Evolutionary conservation across 2,113 vertebrate species (phyloP).

Genomic region (Lasiurus cinereus): DNA sequence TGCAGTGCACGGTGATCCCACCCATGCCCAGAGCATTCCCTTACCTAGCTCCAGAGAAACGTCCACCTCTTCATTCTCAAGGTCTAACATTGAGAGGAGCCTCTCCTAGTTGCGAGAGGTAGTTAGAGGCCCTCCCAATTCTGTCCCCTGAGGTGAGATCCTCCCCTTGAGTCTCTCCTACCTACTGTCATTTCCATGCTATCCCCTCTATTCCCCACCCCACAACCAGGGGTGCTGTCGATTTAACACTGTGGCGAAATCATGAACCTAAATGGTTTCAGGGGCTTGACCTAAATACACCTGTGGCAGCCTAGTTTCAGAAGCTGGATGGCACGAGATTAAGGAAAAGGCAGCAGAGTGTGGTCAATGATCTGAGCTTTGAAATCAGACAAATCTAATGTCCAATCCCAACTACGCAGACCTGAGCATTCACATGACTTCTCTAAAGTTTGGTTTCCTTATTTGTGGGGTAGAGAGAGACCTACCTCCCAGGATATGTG

Average conservation of each 20-base stretch:
- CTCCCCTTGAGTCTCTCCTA: neutral
- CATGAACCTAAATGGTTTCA: neutral
- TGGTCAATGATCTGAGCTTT: neutral
- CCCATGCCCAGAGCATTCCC: neutral
- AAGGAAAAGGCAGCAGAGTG: neutral
- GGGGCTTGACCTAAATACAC: neutral
- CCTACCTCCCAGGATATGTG: neutral
- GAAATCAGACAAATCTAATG: neutral
- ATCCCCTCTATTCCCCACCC: neutral
- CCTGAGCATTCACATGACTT: neutral
- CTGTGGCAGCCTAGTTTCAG: neutral
- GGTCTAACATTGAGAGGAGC: neutral
- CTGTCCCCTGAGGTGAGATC: neutral
- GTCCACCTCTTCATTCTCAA: neutral
- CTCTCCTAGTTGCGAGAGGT: neutral
- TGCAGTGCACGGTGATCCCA: neutral
- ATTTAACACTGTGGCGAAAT: conserved; percentile 41
- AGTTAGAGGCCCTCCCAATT: neutral
- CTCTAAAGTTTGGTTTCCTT: neutral
- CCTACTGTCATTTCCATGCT: neutral
- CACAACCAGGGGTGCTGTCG: neutral
- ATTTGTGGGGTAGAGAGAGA: neutral
- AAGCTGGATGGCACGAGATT: neutral
- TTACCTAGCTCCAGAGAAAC: neutral
- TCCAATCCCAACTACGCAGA: neutral